Evolutionary conservation across 2,797 vertebrate genomes (phyloP), one percentile per base, ranked within the genome.

Genomic region (Serranus cabrilla): DNA sequence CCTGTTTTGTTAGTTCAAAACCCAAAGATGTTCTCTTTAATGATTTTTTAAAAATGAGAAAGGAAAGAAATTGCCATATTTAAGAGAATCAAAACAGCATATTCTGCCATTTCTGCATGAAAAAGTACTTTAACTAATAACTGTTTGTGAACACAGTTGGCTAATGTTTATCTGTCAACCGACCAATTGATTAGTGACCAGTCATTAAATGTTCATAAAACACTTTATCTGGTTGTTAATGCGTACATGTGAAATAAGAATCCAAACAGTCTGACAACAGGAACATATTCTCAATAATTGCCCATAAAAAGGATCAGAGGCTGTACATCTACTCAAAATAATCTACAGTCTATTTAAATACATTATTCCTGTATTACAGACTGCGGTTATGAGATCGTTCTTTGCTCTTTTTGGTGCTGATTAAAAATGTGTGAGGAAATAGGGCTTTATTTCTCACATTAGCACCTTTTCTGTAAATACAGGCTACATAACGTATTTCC

Each of bases 221-320:
- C 46, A 63, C 18, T 45, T 72, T 25, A 39, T 51, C 42, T 39
- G 14, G 65, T 74, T 77, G 31, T 65, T 68, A 5, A 27, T 34
- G 20, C 37, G 11, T 12, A 12, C 5, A 16, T 13, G 34, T 31
- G 20, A 34, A 31, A 50, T 43, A 4, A n/a, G 9, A 43, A 31
- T 50, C 25, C 0, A 6, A 49, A 45, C 2, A 27, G 46, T 42
- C 13, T 42, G 7, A 49, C 5, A 20, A 47, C 5, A 13, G 7
- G n/a, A 63, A 31, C 23, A 37, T n/a, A 14, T 40, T 61, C 9
- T 42, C 13, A 23, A 71, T 21, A 25, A 7, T 27, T 50, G 5
- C 2, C 9, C 43, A 40, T 23, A 16, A 62, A 5, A 39, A 14
- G 1, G 11, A 23, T 11, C 6, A 40, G 11, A 20, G 17, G 20